Evolutionary conservation across 1,140 invertebrate genomes (phyloP), one percentile per base, ranked within the genome.

Genomic region (Philopotamus ludificatus): DNA sequence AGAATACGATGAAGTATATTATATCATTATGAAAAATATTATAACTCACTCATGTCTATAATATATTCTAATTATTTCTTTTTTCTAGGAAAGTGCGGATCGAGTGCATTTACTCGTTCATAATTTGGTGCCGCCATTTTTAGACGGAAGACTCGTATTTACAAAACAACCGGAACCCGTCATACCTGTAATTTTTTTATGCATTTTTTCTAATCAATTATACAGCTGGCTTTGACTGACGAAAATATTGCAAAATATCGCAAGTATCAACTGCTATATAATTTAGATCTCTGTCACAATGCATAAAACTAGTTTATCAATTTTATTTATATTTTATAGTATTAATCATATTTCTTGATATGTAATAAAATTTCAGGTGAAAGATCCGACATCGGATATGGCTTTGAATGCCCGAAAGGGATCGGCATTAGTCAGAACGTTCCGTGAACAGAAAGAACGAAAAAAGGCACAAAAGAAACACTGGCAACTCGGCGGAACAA

Each of bases 161-260:
- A 99, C 98, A 0, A 99, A 99, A 76, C 97, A 99, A 77, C 95
- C 95, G 7, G 96, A 99, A 77, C 95, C 95, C 55, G 92, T 98
- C 53, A 87, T 98, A 71, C 94, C 94, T 54, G 90, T 91, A 73
- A 79, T 12, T 55, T 55, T 28, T 18, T 39, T 16, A 34, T 34
- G 28, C n/a, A n/a, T n/a, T n/a, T n/a, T n/a, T n/a, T n/a, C n/a
- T n/a, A n/a, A 76, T 74, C 54, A 45, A 25, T 59, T 4, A 47
- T 41, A 8, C 59, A n/a, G n/a, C n/a, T n/a, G n/a, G n/a, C n/a
- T n/a, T n/a, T n/a, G n/a, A n/a, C n/a, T n/a, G n/a, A n/a, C n/a
- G n/a, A n/a, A n/a, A n/a, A n/a, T n/a, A n/a, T n/a, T n/a, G n/a
- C n/a, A n/a, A n/a, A n/a, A n/a, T n/a, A n/a, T n/a, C n/a, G n/a